Evolutionary conservation across 2,888 invertebrate genomes (phyloP).

Genomic region (Steinernema carpocapsae): DNA sequence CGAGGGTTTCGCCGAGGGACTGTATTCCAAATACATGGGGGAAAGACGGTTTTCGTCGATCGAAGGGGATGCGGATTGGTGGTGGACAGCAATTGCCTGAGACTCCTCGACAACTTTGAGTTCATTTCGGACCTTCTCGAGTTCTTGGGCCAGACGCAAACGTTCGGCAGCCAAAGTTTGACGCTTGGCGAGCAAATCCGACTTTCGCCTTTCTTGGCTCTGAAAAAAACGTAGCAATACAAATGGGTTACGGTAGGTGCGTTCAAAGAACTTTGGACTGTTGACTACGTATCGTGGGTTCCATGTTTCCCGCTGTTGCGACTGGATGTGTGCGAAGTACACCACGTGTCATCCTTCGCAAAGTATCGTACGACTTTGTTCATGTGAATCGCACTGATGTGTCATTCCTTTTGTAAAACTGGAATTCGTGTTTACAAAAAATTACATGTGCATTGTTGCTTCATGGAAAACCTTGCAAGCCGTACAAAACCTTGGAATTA

Average conservation of each 20-base stretch:
- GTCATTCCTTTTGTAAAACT: background rate
- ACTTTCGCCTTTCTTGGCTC: slow-evolving; percentile 6
- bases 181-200: slow-evolving; percentile 37
- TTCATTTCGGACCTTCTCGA: slow-evolving; percentile 22
- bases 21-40: slow-evolving; percentile 56
- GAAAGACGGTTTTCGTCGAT: slow-evolving; percentile 41
- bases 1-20: slow-evolving; percentile 56
- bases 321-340: background rate
- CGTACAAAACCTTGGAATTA: background rate
- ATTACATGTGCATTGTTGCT: background rate
- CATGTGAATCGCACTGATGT: slow-evolving; percentile 11
- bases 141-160: slow-evolving; percentile 32
- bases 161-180: slow-evolving; percentile 40
- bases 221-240: background rate
- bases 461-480: background rate
- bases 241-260: background rate
- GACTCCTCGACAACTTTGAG: background rate
- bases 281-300: background rate
- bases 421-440: background rate
- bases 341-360: slow-evolving; percentile 5
- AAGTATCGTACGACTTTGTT: background rate
- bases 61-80: slow-evolving; percentile 6
- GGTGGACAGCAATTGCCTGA: background rate
- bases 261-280: background rate
- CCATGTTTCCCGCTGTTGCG: slow-evolving; percentile 19